Evolutionary conservation across 2,888 invertebrate genomes (phyloP).

Genomic region (Doris montereyensis): DNA sequence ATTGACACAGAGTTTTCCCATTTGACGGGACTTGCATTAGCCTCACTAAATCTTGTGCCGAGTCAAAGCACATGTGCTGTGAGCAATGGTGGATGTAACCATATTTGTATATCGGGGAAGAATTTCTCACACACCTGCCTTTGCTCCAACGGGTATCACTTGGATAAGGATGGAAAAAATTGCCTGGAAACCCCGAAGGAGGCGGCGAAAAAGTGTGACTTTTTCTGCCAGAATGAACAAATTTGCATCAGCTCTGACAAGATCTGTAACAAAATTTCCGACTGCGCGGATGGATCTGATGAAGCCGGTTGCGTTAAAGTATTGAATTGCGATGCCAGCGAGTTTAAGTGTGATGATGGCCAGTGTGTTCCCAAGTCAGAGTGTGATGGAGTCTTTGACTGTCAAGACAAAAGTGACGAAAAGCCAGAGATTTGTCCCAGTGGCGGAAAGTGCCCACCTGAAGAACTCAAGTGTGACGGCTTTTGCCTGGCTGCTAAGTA

Average conservation of each 20-base stretch:
- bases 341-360: neutral
- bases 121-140: neutral
- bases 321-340: neutral
- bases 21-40: neutral
- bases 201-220: neutral
- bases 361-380: neutral
- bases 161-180: neutral
- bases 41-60: neutral
- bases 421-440: neutral
- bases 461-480: neutral
- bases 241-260: neutral
- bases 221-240: neutral
- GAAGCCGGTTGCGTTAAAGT: neutral
- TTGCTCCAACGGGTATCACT: neutral
- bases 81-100: slow-evolving; percentile 23
- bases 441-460: neutral
- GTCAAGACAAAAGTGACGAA: slow-evolving; percentile 21
- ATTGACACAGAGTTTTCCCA: neutral
- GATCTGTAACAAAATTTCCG: neutral
- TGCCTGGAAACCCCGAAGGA: slow-evolving; percentile 10
- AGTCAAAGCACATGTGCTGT: neutral
- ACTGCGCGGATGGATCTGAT: slow-evolving; percentile 15
- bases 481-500: neutral
- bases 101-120: slow-evolving; percentile 7
- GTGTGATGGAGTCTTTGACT: slow-evolving; percentile 16